Base-by-base conservation (phyloP, 2,113 vertebrate species). In the Malurus elegans region DNA sequence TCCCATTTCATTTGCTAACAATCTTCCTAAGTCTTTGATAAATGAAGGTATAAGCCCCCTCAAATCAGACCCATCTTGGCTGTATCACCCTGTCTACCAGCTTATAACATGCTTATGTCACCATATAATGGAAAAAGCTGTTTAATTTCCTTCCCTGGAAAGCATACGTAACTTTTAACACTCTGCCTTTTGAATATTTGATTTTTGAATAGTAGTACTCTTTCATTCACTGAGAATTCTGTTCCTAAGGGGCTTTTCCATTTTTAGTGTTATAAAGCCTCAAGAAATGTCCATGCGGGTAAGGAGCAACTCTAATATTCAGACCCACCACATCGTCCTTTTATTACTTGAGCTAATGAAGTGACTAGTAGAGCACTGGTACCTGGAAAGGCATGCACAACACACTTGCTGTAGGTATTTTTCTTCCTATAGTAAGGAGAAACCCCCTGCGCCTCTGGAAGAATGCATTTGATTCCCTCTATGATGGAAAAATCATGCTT, bases 381-480 rank as follows among this genome's bases (percentile, higher is more conserved):
- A 60, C 16, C 34, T 88, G 44, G 42, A 65, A 72, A 86, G 58
- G 25, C 47, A 53, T 9, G 42, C 8, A 25, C 8, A 51, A 38
- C 18, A 65, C 21, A 15, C 14, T 50, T 86, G 18, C 26, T 61
- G 47, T 51, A 70, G 66, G 51, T 44, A 9, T 69, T 79, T 65
- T 76, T 34, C 42, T 67, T 74, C 25, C 45, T 28, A 20, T 32
- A 23, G 29, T 36, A 69, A 45, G 5, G 51, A 58, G 60, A 64
- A 42, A 9, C 4, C 3, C 12, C 9, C 0, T 2, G 0, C 86
- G 25, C 6, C 19, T 67, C 10, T 34, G 26, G 24, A 88, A 64
- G 13, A 73, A 65, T 8, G 40, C 18, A 20, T 88, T 79, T 82
- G 44, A 76, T 61, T 76, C 23, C 23, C 2, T 4, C 20, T 69